A percentile compares a stretch with the other conserved stretches of the same genome.
These are phyloP conservation scores for Lepidocolaptes lacrymiger DNA, from an alignment of 2,797 vertebrate genomes.

Conservation along the genomic window DNA sequence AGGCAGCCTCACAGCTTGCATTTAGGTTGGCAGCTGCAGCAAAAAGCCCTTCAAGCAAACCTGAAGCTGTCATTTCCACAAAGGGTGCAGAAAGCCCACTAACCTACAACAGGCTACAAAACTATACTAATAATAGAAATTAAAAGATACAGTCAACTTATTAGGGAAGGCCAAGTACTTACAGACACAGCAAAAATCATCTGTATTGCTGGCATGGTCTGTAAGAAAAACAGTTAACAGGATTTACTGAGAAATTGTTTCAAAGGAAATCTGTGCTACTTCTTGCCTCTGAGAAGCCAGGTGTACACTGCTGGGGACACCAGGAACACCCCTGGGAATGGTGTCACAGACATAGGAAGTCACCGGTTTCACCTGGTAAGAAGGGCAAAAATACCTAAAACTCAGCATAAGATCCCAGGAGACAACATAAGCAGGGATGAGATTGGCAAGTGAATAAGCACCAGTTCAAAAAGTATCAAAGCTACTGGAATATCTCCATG, in stretches of 20 bases:
- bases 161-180: not conserved
- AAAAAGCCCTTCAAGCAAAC: not conserved
- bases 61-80: not conserved
- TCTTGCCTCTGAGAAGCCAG: not conserved
- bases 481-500: not conserved
- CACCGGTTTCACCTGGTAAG: not conserved
- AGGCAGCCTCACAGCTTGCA: not conserved
- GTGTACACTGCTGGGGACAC: not conserved
- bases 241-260: not conserved
- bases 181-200: not conserved
- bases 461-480: not conserved
- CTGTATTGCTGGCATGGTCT: not conserved
- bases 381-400: not conserved
- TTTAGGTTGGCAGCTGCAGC: not conserved
- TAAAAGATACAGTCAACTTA: not conserved
- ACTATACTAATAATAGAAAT: not conserved
- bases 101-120: not conserved
- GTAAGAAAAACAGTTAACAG: not conserved
- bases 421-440: not conserved
- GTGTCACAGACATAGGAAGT: not conserved
- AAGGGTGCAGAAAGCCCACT: not conserved
- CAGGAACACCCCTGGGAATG: not conserved
- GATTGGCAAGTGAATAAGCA: not conserved
- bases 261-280: not conserved
- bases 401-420: not conserved